Base-by-base conservation (phyloP, 2,113 vertebrate species). In the Diphyllodes magnificus region DNA sequence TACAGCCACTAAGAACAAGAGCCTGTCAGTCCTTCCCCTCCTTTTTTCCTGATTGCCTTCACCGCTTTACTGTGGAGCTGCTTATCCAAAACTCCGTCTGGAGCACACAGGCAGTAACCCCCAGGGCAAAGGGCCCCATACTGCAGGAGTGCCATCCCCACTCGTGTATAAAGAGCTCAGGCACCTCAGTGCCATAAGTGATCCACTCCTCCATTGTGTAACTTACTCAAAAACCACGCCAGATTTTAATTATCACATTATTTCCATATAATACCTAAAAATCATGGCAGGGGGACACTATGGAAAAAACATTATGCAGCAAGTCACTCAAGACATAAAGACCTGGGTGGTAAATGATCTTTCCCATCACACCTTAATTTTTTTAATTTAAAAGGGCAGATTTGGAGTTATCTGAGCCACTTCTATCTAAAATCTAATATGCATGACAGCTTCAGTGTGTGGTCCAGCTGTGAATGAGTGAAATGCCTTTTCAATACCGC, bases 81-180 rank as follows among this genome's bases (percentile, higher is more conserved):
- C 30, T 86, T 31, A 19, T 11, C 81, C 61, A 30, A 68, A 80
- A 23, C 39, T 37, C 39, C 33, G 5, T 9, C 23, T 68, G 4
- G 0, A 68, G 33, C n/a, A 39, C 0, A 0, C 3, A 57, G 37
- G 10, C 6, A 70, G 14, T 17, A 53, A 61, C 7, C 13, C 40
- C 60, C 3, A 3, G 14, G 47, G 10, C 53, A 42, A 30, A 66
- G 31, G 31, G 9, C 23, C 10, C 37, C 59, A 17, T 0, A 0
- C 30, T 65, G 35, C 31, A 21, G 22, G 14, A 18, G 5, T 5
- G 14, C 59, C 30, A 64, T 35, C 53, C 45, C 45, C 60, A 35
- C 42, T 31, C 0, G 0, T 31, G 28, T 3, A 6, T 3, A 44
- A 31, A 35, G 24, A 17, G 13, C 60, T 73, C 54, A 72, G 65